Evolutionary conservation across 2,888 invertebrate species (phyloP).

Genomic region (Morinoia aosen): DNA sequence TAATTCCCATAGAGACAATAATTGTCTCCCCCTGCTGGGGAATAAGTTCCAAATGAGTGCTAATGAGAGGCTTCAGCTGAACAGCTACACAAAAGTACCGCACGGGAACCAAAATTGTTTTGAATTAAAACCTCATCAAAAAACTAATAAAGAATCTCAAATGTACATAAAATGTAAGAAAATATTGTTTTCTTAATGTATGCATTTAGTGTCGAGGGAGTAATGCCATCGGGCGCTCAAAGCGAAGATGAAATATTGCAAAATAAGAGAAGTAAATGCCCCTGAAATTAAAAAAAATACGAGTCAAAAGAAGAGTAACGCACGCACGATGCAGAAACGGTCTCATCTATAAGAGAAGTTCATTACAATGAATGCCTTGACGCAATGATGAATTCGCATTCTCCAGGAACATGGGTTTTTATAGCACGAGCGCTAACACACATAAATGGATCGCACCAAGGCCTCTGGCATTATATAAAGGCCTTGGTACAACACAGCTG

Average conservation of each 20-base stretch:
- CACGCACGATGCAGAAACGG: background rate
- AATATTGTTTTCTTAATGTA: background rate
- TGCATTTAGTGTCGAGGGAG: background rate
- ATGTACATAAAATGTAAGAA: background rate
- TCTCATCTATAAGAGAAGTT: background rate
- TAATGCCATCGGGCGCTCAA: background rate
- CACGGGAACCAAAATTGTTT: no score
- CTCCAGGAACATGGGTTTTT: background rate
- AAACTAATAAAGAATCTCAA: no score
- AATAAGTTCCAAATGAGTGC: no score
- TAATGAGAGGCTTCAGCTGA: no score
- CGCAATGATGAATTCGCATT: background rate
- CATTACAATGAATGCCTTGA: background rate
- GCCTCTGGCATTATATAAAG: background rate
- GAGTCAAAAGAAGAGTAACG: background rate
- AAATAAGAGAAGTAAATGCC: background rate
- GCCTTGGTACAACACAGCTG: background rate
- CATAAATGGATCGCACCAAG: background rate
- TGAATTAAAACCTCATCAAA: no score
- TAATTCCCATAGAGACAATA: no score
- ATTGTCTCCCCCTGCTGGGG: no score
- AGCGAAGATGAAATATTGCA: background rate
- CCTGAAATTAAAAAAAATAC: background rate
- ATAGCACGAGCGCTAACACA: background rate
- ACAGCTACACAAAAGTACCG: no score